Conservation (phyloP, 1,140 invertebrate genomes). For the Formica selysi region DNA sequence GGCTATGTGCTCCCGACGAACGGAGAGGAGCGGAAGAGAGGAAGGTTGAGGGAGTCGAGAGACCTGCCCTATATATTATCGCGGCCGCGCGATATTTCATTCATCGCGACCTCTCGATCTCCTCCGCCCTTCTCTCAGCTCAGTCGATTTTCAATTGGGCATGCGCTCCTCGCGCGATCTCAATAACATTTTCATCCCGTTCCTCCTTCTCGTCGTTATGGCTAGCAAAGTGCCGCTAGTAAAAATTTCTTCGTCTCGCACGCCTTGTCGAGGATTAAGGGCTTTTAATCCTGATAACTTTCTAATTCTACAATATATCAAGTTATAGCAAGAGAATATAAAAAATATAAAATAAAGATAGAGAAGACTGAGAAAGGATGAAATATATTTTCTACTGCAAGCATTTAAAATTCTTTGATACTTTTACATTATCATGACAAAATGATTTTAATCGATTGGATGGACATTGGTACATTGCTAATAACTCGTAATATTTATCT, state of each 20-base stretch:
- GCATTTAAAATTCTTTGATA: neutral
- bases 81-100: constrained; percentile 75
- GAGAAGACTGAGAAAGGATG: too few relatives aligned
- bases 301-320: constrained; percentile 8
- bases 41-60: constrained; percentile 64
- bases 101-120: constrained; percentile 68
- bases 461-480: neutral
- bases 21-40: constrained; percentile 42
- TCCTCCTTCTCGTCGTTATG: constrained; percentile 10
- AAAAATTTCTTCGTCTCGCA: constrained; percentile 42
- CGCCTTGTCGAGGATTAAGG: neutral
- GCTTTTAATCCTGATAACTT: constrained; percentile 28
- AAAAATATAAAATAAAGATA: neutral
- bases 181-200: constrained; percentile 37
- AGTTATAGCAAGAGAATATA: neutral
- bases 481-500: neutral
- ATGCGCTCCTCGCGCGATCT: constrained; percentile 52
- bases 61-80: constrained; percentile 69
- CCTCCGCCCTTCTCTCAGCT: constrained; percentile 6
- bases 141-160: constrained; percentile 56
- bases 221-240: constrained; percentile 8
- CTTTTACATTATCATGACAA: neutral
- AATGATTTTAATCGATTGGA: neutral
- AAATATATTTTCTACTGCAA: neutral
- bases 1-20: constrained; percentile 25